Base-by-base conservation (phyloP, 2,113 vertebrate genomes). In the Microcebus lehilahytsara region DNA sequence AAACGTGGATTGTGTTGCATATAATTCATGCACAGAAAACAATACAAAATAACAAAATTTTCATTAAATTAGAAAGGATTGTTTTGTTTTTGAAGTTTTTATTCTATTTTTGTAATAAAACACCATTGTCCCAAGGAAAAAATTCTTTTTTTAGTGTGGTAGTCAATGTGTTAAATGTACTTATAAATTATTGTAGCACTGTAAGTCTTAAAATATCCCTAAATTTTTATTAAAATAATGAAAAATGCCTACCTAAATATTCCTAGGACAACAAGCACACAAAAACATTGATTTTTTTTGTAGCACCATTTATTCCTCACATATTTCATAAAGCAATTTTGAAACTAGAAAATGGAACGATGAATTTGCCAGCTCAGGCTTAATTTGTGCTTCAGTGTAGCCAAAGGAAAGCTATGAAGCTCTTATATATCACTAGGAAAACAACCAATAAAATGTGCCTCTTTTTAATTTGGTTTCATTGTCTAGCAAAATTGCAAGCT, bases 321-420 rank as follows among this genome's bases (percentile, higher is more conserved):
- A 22, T 40, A 67, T 77, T 92, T 92, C 75, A 94, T 72, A 90
- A 84, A 92, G 51, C 60, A 77, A 83, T 64, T 92, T 94, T 79
- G 74, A 74, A 90, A 86, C 22, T 56, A 91, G 56, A 77, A 93
- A 92, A 49, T 12, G 80, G 17, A 95, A 78, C 11, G 79, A 88
- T 30, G 32, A n/a, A 40, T 87, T 93, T 97, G 67, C 66, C 66
- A 89, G 12, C 10, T 64, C 32, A 58, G 13, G 37, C 17, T 92
- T 51, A 66, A 88, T 89, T 19, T 72, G 64, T 85, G 7, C 3
- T 77, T 88, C 60, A 81, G 27, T 11, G 3, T 30, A 64, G 6
- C 22, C 42, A 49, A 58, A 90, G 2, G 7, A 9, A 56, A 91
- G 12, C 22, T n/a, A 9, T 69, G 32, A 84, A 49, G 16, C 2